Percentiles rank a stretch among this genome's conserved stretches.
Conservation (phyloP, 2,888 invertebrate genomes). For the Cecidostiba fungosa region DNA sequence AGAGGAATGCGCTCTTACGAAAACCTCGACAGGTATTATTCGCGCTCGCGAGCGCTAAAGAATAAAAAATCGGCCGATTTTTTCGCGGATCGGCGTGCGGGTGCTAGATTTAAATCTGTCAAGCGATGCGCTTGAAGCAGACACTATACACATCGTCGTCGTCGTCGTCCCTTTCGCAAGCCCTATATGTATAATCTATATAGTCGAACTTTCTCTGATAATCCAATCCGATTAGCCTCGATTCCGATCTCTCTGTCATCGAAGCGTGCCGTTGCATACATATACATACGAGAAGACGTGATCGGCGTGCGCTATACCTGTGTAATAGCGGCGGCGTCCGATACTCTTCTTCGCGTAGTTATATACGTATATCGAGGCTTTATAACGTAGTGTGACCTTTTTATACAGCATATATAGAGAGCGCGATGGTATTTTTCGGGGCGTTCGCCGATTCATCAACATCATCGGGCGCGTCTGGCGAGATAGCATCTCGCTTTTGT, state of each 20-base stretch:
- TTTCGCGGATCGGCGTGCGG: not conserved
- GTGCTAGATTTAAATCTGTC: not conserved
- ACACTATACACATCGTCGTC: not conserved
- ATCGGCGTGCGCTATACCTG: conserved; percentile 5
- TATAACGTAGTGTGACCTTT: not conserved
- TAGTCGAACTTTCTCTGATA: conserved; percentile 48
- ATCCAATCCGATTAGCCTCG: conserved; percentile 50
- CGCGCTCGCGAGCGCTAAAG: not conserved
- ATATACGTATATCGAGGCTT: not conserved
- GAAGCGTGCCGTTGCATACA: conserved; percentile 24
- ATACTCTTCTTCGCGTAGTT: not conserved
- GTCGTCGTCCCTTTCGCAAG: conserved; percentile 19
- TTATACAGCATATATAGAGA: not conserved
- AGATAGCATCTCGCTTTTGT: conserved; percentile 7
- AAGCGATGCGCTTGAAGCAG: conserved; percentile 7
- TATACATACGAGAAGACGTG: not conserved
- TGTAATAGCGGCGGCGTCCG: not conserved
- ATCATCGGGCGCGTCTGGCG: not conserved
- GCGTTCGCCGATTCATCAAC: conserved; percentile 34
- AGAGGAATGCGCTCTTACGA: not conserved
- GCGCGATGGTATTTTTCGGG: conserved; percentile 30
- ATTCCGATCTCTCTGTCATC: conserved; percentile 46
- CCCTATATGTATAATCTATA: not conserved
- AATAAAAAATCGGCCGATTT: not conserved
- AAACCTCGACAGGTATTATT: not conserved